Evolutionary conservation across 2,797 vertebrate genomes (phyloP).

Genomic region (Chanos chanos): DNA sequence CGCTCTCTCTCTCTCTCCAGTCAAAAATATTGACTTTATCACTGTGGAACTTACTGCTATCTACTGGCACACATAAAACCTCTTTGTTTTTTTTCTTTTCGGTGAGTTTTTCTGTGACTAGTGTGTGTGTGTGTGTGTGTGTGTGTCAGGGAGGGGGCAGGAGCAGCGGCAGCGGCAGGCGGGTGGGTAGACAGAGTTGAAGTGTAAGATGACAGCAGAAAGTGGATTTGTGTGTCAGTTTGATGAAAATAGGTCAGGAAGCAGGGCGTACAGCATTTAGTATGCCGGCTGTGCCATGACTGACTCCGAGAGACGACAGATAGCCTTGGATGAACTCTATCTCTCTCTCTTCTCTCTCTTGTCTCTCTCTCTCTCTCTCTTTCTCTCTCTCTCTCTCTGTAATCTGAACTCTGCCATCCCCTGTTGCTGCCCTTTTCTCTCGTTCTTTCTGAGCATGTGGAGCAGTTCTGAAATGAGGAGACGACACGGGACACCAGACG

Average conservation of each 20-base stretch:
- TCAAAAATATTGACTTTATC: no score
- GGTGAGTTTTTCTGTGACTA: not conserved
- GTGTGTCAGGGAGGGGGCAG: conserved; percentile 12
- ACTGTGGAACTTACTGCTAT: no score
- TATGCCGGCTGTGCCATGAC: conserved; percentile 64
- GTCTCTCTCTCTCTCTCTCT: conserved; percentile 14
- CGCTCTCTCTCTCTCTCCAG: no score
- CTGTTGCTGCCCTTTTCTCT: conserved; percentile 18
- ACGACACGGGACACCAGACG: not conserved
- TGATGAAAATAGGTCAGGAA: conserved; percentile 76
- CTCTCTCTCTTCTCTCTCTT: conserved; percentile 33
- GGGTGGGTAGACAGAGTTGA: conserved; percentile 51
- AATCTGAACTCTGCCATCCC: conserved; percentile 50
- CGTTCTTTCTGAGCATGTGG: conserved; percentile 5
- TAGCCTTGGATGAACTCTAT: conserved; percentile 62
- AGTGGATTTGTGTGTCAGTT: conserved; percentile 66
- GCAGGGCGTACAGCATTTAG: conserved; percentile 59
- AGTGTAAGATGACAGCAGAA: conserved; percentile 48
- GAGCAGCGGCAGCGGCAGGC: conserved; percentile 8
- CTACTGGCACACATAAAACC: not conserved
- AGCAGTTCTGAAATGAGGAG: conserved; percentile 14
- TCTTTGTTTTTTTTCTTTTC: not conserved
- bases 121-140: not conserved
- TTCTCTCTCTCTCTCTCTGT: conserved; percentile 26
- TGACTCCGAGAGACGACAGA: conserved; percentile 57